Conservation (phyloP, 1,140 invertebrate species). For the Hyles vespertilio region DNA sequence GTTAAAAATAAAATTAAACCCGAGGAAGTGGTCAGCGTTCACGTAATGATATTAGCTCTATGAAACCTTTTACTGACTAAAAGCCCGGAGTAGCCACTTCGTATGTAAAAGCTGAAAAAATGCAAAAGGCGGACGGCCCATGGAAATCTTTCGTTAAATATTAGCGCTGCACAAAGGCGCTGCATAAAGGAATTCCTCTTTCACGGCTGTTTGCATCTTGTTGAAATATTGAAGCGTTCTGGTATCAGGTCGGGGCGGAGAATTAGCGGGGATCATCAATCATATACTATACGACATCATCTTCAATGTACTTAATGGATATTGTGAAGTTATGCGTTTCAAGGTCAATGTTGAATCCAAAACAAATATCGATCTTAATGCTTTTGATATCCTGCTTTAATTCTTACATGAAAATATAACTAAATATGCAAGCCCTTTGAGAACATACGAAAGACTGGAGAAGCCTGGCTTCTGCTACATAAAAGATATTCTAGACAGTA, state of each 20-base stretch:
- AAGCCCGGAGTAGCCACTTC: slow-evolving; percentile 14
- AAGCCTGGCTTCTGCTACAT: no score
- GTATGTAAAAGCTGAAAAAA: slow-evolving; percentile 16
- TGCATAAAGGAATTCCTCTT: slow-evolving; percentile 40
- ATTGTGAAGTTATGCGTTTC: background rate
- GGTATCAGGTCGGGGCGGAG: slow-evolving; percentile 8
- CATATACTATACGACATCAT: background rate
- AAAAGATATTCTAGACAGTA: no score
- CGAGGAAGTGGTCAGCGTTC: no score
- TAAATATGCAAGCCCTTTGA: no score
- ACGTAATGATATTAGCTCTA: slow-evolving; percentile 3
- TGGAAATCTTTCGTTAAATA: slow-evolving; percentile 33
- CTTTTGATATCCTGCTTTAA: no score
- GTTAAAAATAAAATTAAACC: no score
- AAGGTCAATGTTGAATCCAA: no score
- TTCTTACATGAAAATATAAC: no score
- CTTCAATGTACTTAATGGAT: background rate
- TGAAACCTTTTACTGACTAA: slow-evolving; percentile 12
- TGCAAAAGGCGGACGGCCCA: slow-evolving; percentile 20
- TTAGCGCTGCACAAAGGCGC: slow-evolving; percentile 36
- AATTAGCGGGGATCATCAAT: slow-evolving; percentile 4
- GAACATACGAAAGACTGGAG: no score
- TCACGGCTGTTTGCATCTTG: slow-evolving; percentile 34
- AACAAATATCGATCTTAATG: no score
- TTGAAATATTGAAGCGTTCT: slow-evolving; percentile 44